These are phyloP conservation scores for Xestia rhomboidea DNA, from an alignment of 2,888 invertebrate species.

Conservation along the genomic window DNA sequence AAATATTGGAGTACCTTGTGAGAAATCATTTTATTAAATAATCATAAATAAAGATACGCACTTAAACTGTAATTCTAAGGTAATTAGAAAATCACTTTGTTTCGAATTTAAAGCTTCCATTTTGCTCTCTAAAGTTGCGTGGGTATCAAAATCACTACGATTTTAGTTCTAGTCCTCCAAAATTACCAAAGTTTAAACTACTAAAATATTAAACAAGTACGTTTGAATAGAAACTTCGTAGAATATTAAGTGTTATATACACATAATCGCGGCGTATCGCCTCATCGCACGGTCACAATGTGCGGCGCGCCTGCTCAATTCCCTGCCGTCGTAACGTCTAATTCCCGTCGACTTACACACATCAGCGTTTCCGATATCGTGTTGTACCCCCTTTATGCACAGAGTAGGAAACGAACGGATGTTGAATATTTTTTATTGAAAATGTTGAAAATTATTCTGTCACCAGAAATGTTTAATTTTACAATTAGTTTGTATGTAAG, in stretches of 20 bases:
- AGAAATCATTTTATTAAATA: background rate
- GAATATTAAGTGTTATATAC: constrained; percentile 55
- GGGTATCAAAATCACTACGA: background rate
- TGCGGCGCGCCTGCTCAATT: constrained; percentile 83
- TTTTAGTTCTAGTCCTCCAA: constrained; percentile 1
- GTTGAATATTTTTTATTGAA: background rate
- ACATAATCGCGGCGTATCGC: constrained; percentile 62
- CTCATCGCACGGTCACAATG: constrained; percentile 63
- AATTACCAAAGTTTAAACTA: constrained; percentile 18
- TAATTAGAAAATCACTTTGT: background rate
- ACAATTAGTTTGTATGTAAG: background rate
- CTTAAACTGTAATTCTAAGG: background rate
- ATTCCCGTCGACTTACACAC: constrained; percentile 90
- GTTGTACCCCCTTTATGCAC: constrained; percentile 83
- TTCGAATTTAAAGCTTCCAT: background rate
- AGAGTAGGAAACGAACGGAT: constrained; percentile 73
- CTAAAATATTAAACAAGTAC: constrained; percentile 19
- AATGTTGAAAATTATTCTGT: background rate
- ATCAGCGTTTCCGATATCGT: constrained; percentile 90
- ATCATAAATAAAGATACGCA: background rate
- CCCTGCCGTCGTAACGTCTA: constrained; percentile 90
- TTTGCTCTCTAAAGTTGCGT: background rate
- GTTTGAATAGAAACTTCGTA: constrained; percentile 18
- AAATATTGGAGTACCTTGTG: background rate
- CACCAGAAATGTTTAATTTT: background rate